These are phyloP conservation scores for Xestoiulus laeticollis DNA, from an alignment of 2,888 invertebrate species.

Conservation along the genomic window DNA sequence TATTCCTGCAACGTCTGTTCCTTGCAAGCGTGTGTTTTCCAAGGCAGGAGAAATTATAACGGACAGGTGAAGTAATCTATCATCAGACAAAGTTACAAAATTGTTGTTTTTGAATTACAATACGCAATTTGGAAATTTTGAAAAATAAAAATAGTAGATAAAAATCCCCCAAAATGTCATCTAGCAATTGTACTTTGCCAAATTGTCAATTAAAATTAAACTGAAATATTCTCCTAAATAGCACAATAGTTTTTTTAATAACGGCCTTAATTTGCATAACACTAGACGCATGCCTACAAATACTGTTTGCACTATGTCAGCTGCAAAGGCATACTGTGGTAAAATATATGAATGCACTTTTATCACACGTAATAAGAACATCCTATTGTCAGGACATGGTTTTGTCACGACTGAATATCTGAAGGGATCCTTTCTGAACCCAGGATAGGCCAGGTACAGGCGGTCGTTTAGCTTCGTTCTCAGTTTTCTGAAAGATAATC, in stretches of 20 bases:
- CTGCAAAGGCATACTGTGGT: background rate
- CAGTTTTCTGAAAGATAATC: constrained; percentile 59
- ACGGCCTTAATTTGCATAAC: background rate
- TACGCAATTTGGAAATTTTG: no score
- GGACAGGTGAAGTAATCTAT: no score
- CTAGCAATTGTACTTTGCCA: no score
- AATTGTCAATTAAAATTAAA: background rate
- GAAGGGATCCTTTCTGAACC: constrained; percentile 83
- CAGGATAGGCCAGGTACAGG: constrained; percentile 78
- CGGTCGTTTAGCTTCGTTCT: constrained; percentile 59
- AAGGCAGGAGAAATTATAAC: no score
- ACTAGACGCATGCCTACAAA: background rate
- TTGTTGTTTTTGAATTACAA: no score
- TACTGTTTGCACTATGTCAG: background rate
- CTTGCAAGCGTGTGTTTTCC: no score
- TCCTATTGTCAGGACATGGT: constrained; percentile 31
- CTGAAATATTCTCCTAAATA: no score
- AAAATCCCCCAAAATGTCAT: no score
- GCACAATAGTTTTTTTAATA: background rate
- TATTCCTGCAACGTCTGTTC: no score
- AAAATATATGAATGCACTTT: constrained; percentile 24
- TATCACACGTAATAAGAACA: background rate
- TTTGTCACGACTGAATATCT: constrained; percentile 72
- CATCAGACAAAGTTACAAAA: no score
- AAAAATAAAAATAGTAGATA: no score